Evolutionary conservation across 2,113 vertebrate genomes (phyloP), one percentile per base, ranked within the genome.

Genomic region (Shinisaurus crocodilurus): DNA sequence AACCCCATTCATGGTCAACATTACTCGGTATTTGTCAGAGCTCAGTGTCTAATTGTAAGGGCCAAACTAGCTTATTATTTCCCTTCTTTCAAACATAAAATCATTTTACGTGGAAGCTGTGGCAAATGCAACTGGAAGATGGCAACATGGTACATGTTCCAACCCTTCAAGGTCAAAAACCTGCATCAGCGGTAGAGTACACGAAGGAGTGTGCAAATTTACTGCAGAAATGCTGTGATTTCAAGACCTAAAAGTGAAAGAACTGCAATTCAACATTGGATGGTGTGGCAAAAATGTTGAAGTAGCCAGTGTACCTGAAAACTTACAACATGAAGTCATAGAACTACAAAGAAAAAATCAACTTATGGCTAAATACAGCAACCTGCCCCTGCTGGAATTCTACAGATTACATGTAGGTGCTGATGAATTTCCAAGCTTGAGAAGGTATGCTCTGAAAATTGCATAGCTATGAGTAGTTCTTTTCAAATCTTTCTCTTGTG

Each of bases 61-160:
- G 54, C 91, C 92, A 32, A 93, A 93, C 85, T 89, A 94, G 90
- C 85, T 94, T 88, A 88, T 95, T 69, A 91, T 86, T 77, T 89
- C 89, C 67, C 79, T 91, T 43, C 57, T 86, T 91, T 93, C 90
- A 88, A 88, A 95, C 43, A 82, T 94, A 75, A 93, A 93, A 81
- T 90, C 12, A 93, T 93, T 92, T 45, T 23, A 94, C 93, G 90
- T 85, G 90, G 88, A 95, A 90, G 86, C 88, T 90, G 90, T 93
- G 88, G 93, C 67, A 92, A 91, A 32, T 92, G 82, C 86, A 94
- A 89, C 85, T 93, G 63, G 85, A 90, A 85, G 92, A 48, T 81
- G 37, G 57, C 48, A 92, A 88, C 85, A 87, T n/a, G 16, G 79
- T 80, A 67, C 92, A 93, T 90, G 94, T 94, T 81, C 88, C 86